Evolutionary conservation across 2,113 vertebrate genomes (phyloP), one percentile per base, ranked within the genome.

Genomic region (Mugil cephalus): DNA sequence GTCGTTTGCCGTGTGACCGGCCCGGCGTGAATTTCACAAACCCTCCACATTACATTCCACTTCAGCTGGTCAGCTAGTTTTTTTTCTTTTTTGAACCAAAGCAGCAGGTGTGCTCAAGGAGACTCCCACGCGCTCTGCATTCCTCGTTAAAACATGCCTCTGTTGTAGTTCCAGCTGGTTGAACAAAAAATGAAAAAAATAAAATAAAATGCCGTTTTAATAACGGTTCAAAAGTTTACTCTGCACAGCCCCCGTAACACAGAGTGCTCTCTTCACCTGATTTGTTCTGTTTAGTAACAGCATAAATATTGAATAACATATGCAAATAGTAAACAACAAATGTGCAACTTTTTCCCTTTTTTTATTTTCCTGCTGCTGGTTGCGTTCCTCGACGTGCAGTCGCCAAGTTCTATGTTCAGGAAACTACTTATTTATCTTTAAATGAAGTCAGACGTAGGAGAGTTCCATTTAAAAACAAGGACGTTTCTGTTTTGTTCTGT

Each of bases 91-190:
- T n/a, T 7, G 18, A 50, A 15, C 19, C 34, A 24, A 60, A 79
- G 55, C 50, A 61, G 69, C 55, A 67, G 48, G 61, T 66, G 69
- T 53, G 51, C 47, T 66, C 14, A 40, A 5, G 24, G 65, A 59
- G 54, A 45, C 51, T 13, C 47, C 66, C 30, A 63, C 74, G n/a
- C 66, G 45, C 64, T 69, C 74, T 76, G 48, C 24, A 47, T 68
- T 68, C 42, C 10, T 7, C 50, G 13, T 14, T n/a, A 7, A 14
- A 45, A 45, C 43, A 39, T 60, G 55, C 62, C 56, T 54, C 18
- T 7, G 24, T 35, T 54, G 50, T 19, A 40, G 47, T 47, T 77
- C 35, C 56, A 61, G 1, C 34, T n/a, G 15, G 43, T n/a, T 45
- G 13, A 15, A 45, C 43, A 6, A n/a, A 15, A 50, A n/a, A n/a